These are phyloP conservation scores for Hoplodrina blanda DNA, from an alignment of 2,888 invertebrate genomes.

Conservation along the genomic window DNA sequence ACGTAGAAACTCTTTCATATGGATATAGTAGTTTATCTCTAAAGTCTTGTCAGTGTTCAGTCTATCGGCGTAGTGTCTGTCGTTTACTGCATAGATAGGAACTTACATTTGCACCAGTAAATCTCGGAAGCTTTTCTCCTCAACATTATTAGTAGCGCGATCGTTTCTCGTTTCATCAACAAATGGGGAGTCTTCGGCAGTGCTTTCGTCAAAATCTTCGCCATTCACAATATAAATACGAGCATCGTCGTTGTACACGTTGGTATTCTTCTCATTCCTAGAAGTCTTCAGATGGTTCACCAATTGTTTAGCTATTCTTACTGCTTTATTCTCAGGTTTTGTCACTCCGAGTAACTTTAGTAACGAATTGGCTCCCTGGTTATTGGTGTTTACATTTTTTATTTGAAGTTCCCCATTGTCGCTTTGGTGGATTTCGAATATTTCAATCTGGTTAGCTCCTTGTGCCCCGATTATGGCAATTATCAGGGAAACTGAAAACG, in stretches of 20 bases:
- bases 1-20: too few relatives aligned
- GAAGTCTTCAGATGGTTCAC: slow-evolving; percentile 28
- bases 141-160: neutral
- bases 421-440: slow-evolving; percentile 55
- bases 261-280: slow-evolving; percentile 9
- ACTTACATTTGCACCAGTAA: slow-evolving; percentile 42
- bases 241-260: slow-evolving; percentile 7
- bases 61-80: too few relatives aligned
- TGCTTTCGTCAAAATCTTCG: slow-evolving; percentile 21
- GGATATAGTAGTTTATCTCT: too few relatives aligned
- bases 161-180: slow-evolving; percentile 42
- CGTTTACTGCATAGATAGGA: too few relatives aligned
- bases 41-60: too few relatives aligned
- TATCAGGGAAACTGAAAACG: slow-evolving; percentile 45
- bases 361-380: slow-evolving; percentile 7
- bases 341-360: slow-evolving; percentile 12
- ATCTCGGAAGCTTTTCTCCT: slow-evolving; percentile 7
- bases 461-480: slow-evolving; percentile 30
- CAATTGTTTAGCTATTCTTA: neutral
- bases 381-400: slow-evolving; percentile 36
- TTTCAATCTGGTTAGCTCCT: slow-evolving; percentile 49
- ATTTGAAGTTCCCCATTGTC: slow-evolving; percentile 40
- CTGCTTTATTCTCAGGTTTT: neutral
- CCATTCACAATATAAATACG: slow-evolving; percentile 38
- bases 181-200: slow-evolving; percentile 7